phyloP scores from a whole-genome alignment of 2,888 invertebrate species.

The Andricus curvator region DNA sequence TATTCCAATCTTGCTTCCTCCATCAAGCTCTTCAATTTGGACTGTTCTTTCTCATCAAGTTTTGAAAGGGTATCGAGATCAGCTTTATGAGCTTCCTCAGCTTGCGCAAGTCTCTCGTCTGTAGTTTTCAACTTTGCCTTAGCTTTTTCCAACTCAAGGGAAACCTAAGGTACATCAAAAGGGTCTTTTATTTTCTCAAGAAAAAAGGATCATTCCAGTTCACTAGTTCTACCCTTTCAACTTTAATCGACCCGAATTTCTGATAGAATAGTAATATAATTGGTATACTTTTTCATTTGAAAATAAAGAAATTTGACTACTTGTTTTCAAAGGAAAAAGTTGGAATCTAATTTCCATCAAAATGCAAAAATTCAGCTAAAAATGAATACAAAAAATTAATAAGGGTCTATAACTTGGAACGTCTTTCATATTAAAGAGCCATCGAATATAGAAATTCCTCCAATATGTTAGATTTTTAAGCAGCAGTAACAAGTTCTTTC shows the following conservation, averaged over 20 bases:
- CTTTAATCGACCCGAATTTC: not conserved
- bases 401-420: not conserved
- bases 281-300: too few relatives aligned
- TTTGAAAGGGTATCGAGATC: slow-evolving; percentile 59
- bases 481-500: too few relatives aligned
- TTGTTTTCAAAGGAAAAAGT: too few relatives aligned
- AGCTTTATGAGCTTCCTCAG: slow-evolving; percentile 55
- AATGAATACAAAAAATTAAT: not conserved
- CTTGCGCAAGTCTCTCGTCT: slow-evolving; percentile 55
- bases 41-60: slow-evolving; percentile 58
- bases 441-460: too few relatives aligned
- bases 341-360: too few relatives aligned
- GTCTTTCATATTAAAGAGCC: too few relatives aligned
- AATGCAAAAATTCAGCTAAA: not conserved
- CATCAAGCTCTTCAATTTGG: slow-evolving; percentile 57
- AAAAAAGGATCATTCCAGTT: not conserved
- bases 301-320: too few relatives aligned
- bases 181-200: not conserved
- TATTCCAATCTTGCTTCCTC: slow-evolving; percentile 62
- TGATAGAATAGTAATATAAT: not conserved
- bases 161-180: slow-evolving; percentile 55
- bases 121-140: slow-evolving; percentile 58
- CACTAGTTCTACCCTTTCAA: not conserved
- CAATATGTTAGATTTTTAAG: too few relatives aligned
- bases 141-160: slow-evolving; percentile 57